Percentiles rank a stretch among this genome's conserved stretches.
Evolutionary conservation across 2,888 invertebrate species (phyloP).

Genomic region (Taphrorychus bicolor): DNA sequence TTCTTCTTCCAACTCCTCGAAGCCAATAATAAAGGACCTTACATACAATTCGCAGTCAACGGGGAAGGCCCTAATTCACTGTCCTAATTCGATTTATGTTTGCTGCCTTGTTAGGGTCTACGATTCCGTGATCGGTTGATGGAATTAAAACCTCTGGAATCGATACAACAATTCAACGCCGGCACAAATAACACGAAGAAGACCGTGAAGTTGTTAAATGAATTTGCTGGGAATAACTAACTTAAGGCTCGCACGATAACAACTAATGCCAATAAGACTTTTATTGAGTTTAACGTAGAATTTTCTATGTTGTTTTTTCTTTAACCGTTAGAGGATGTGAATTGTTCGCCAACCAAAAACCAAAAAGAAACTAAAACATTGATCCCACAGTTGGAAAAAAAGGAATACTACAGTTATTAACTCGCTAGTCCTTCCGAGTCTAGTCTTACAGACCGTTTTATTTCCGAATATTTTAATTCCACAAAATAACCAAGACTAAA

Average conservation of each 20-base stretch:
- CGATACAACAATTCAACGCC: constrained; percentile 34
- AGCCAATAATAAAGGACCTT: too few species aligned
- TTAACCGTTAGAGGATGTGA: constrained; percentile 8
- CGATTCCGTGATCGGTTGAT: constrained; percentile 34
- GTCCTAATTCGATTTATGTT: constrained; percentile 28
- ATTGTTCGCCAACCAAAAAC: too few species aligned
- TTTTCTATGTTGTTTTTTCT: constrained; percentile 14
- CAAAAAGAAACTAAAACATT: background rate
- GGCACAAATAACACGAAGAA: constrained; percentile 34
- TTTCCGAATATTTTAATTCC: constrained; percentile 17
- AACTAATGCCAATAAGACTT: constrained; percentile 35
- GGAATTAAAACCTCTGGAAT: constrained; percentile 38
- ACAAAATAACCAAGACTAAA: constrained; percentile 36
- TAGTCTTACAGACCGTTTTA: background rate
- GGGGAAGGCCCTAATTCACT: constrained; percentile 10
- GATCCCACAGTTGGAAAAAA: too few species aligned
- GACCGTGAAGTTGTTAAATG: constrained; percentile 28
- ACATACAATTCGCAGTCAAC: background rate
- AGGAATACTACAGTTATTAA: too few species aligned
- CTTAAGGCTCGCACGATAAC: constrained; percentile 35
- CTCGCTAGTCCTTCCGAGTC: too few species aligned
- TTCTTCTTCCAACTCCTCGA: too few species aligned
- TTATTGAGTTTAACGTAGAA: constrained; percentile 29
- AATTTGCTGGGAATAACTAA: constrained; percentile 28
- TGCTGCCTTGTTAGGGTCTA: constrained; percentile 35